Evolutionary conservation across 1,140 invertebrate species (phyloP).

Genomic region (Cheumatopsyche charites): DNA sequence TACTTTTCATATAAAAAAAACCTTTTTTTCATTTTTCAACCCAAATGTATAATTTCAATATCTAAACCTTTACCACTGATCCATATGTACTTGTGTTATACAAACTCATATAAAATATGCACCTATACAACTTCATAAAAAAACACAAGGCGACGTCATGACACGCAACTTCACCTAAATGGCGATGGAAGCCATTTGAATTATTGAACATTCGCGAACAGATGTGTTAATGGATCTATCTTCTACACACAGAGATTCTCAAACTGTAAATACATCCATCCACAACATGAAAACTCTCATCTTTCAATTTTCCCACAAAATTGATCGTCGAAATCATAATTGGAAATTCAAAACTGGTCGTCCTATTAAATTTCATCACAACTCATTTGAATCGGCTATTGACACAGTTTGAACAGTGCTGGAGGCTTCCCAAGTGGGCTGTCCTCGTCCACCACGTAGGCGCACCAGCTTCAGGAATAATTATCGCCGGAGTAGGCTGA

Average conservation of each 20-base stretch:
- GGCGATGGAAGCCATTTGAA: constrained; percentile 31
- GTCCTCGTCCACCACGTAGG: constrained; percentile 12
- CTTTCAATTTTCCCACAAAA: too few relatives aligned
- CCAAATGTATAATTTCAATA: too few relatives aligned
- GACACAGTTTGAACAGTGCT: not conserved
- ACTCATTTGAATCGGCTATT: too few relatives aligned
- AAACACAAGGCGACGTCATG: constrained; percentile 26
- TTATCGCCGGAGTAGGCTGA: constrained; percentile 27
- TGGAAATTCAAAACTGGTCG: too few relatives aligned
- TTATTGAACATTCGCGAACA: constrained; percentile 31
- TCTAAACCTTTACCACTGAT: too few relatives aligned
- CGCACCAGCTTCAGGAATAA: constrained; percentile 27
- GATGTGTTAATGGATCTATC: constrained; percentile 26
- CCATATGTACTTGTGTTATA: too few relatives aligned
- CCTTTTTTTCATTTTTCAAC: too few relatives aligned
- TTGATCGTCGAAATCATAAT: too few relatives aligned
- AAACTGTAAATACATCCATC: too few relatives aligned
- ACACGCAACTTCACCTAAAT: constrained; percentile 31
- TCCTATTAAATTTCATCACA: too few relatives aligned
- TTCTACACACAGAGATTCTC: not conserved
- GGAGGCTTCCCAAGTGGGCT: constrained; percentile 15
- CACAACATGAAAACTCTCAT: not conserved
- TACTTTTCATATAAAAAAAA: too few relatives aligned
- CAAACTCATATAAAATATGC: too few relatives aligned
- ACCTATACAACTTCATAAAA: not conserved